These are phyloP conservation scores for Saxidomus purpurata DNA, from an alignment of 1,140 invertebrate genomes.

Conservation along the genomic window DNA sequence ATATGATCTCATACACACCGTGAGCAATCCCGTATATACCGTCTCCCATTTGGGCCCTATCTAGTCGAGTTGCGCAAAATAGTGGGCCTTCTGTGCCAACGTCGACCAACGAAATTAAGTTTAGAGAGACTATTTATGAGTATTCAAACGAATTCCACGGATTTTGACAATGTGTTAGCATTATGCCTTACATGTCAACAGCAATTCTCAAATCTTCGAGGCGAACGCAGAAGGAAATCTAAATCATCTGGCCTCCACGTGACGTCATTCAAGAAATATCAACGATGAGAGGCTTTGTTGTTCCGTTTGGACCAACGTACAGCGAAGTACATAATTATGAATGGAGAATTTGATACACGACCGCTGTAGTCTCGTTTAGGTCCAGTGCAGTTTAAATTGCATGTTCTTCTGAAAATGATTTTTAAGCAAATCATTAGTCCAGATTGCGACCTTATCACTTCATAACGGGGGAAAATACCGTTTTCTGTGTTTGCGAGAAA, in stretches of 20 bases:
- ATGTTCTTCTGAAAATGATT: background rate
- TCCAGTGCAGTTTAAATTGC: background rate
- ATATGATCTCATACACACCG: no score
- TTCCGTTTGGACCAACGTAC: background rate
- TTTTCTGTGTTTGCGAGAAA: background rate
- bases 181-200: background rate
- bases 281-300: background rate
- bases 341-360: background rate
- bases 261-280: background rate
- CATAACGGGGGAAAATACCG: background rate
- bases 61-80: no score
- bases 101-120: no score
- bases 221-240: background rate
- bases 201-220: background rate
- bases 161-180: background rate
- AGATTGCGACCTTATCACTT: background rate
- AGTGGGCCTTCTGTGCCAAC: no score
- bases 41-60: no score
- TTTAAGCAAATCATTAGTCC: background rate
- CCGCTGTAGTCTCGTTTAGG: background rate
- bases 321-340: background rate
- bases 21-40: no score
- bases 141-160: no score
- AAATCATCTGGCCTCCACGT: background rate
- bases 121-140: no score